Conservation (phyloP, 1,140 invertebrate genomes). For the Neelides sp. region DNA sequence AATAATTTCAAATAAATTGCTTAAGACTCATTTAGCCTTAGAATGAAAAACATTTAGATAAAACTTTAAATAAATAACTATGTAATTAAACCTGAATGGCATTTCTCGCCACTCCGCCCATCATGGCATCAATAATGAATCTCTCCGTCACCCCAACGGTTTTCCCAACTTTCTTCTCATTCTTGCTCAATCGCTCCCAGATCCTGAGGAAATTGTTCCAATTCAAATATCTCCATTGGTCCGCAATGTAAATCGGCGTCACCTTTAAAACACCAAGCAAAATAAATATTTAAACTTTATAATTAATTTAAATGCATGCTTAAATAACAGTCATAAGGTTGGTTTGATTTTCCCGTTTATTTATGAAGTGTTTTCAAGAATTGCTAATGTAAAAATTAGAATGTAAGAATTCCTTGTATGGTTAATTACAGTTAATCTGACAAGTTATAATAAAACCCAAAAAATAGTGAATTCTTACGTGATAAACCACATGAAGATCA, state of each 20-base stretch:
- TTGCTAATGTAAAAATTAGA: no score
- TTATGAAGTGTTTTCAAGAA: no score
- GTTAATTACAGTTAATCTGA: no score
- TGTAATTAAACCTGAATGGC: slow-evolving; percentile 37
- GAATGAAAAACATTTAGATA: not conserved
- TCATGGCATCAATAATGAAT: slow-evolving; percentile 68
- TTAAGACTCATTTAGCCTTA: not conserved
- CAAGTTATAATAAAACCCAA: slow-evolving; percentile 5
- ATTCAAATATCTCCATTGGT: slow-evolving; percentile 64
- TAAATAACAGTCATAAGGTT: no score
- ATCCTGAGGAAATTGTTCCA: slow-evolving; percentile 75
- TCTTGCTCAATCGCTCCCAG: slow-evolving; percentile 67
- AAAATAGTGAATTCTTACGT: slow-evolving; percentile 43
- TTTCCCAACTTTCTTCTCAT: slow-evolving; percentile 71
- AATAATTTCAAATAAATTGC: slow-evolving; percentile 4
- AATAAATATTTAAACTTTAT: no score
- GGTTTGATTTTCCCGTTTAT: no score
- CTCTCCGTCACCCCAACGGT: slow-evolving; percentile 81
- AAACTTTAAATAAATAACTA: no score
- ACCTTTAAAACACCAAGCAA: no score
- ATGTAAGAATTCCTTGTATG: no score
- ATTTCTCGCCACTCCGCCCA: slow-evolving; percentile 48
- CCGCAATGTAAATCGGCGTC: slow-evolving; percentile 68
- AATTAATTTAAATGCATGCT: no score
- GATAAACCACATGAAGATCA: slow-evolving; percentile 88